A percentile compares a stretch with the other conserved stretches of the same genome.
These are phyloP conservation scores for Sitta europaea DNA, from an alignment of 2,113 vertebrate species.

Conservation along the genomic window DNA sequence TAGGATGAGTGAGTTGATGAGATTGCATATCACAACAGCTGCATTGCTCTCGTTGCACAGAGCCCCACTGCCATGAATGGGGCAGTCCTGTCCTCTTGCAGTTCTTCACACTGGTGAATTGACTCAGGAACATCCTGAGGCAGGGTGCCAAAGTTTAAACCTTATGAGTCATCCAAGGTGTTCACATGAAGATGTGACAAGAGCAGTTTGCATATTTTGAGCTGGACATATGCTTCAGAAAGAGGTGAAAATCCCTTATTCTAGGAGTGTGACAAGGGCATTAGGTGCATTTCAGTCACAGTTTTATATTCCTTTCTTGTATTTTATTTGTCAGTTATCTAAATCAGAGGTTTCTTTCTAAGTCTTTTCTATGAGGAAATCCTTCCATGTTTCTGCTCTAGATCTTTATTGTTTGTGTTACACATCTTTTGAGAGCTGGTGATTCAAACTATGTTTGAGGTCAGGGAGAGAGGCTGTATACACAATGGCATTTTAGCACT, in stretches of 20 bases:
- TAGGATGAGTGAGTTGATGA: not conserved
- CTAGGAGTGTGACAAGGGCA: not conserved
- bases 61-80: rapidly evolving
- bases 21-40: not conserved
- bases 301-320: not conserved
- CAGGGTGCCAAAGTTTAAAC: not conserved
- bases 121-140: not conserved
- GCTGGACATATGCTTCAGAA: not conserved
- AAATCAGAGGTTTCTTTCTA: not conserved
- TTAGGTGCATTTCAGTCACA: not conserved
- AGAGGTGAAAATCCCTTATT: not conserved
- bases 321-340: not conserved
- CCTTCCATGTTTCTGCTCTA: not conserved
- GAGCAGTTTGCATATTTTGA: not conserved
- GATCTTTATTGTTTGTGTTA: not conserved
- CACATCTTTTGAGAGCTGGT: not conserved
- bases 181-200: not conserved
- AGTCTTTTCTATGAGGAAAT: not conserved
- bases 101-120: not conserved
- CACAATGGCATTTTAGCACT: conserved; percentile 6
- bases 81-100: not conserved
- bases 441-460: not conserved
- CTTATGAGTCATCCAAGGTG: not conserved
- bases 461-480: not conserved
- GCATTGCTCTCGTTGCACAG: not conserved